phyloP scores from a whole-genome alignment of 2,888 invertebrate genomes.

The Plebejus anna region DNA sequence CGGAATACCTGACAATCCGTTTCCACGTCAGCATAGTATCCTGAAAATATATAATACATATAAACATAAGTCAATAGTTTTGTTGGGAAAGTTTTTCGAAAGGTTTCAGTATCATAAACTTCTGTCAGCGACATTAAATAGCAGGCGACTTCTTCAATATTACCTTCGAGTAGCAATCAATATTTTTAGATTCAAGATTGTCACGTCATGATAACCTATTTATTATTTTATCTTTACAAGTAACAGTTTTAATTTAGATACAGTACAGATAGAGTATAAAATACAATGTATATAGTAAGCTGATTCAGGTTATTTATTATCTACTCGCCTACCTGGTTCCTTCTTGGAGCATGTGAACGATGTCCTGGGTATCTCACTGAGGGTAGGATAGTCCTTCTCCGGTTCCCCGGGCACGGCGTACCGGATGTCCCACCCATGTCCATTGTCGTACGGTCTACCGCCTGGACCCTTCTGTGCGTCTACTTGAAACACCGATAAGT shows the following conservation, averaged over 20 bases:
- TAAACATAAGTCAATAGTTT: neutral
- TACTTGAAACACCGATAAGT: slow-evolving; percentile 43
- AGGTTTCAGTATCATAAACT: no score
- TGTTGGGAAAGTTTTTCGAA: no score
- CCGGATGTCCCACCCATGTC: slow-evolving; percentile 79
- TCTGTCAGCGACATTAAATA: no score
- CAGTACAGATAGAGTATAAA: no score
- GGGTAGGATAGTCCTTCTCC: slow-evolving; percentile 82
- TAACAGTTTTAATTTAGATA: no score
- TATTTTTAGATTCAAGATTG: no score
- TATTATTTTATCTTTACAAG: neutral
- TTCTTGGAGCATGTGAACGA: slow-evolving; percentile 81
- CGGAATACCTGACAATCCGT: slow-evolving; percentile 84
- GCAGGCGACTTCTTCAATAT: no score
- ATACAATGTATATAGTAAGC: neutral
- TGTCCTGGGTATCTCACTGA: slow-evolving; percentile 79
- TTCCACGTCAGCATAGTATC: slow-evolving; percentile 83
- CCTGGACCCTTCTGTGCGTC: slow-evolving; percentile 53
- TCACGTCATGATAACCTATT: neutral
- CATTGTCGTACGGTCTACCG: slow-evolving; percentile 51
- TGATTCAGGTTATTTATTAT: neutral
- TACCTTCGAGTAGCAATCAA: no score
- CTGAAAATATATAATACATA: slow-evolving; percentile 53
- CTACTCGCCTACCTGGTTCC: slow-evolving; percentile 68
- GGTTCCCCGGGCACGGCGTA: slow-evolving; percentile 84